phyloP scores from a whole-genome alignment of 2,797 vertebrate genomes.

The Vespertilio murinus region DNA sequence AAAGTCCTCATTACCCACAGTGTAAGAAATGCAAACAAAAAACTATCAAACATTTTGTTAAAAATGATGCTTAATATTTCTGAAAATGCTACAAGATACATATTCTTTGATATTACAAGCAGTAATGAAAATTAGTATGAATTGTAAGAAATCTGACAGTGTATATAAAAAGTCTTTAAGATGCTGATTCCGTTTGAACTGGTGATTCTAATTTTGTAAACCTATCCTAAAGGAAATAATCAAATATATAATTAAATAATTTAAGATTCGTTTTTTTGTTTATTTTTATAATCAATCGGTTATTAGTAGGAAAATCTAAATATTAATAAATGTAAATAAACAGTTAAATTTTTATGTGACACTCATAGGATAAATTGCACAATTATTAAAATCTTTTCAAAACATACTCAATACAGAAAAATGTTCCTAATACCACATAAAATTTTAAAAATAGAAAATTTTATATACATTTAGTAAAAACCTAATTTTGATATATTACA shows the following conservation, averaged over 20 bases:
- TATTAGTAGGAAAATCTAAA: conserved; percentile 37
- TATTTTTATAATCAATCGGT: conserved; percentile 40
- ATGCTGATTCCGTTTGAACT: neutral
- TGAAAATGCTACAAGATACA: neutral
- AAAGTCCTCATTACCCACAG: neutral
- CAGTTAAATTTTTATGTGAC: neutral
- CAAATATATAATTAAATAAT: conserved; percentile 13
- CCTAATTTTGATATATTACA: neutral
- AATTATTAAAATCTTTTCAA: conserved; percentile 49
- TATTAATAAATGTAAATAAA: conserved; percentile 38
- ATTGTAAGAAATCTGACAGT: conserved; percentile 24
- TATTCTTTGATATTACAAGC: neutral
- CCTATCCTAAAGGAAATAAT: conserved; percentile 29
- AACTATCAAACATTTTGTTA: neutral
- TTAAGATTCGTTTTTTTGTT: conserved; percentile 8
- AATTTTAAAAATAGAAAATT: neutral
- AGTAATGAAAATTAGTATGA: neutral
- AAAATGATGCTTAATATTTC: neutral
- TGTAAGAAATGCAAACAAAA: conserved; percentile 14
- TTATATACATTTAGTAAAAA: neutral
- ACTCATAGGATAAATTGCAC: neutral
- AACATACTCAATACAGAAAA: conserved; percentile 29
- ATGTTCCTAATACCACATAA: neutral
- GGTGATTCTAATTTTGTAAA: conserved; percentile 30
- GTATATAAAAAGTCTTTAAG: neutral